A percentile compares a stretch with the other conserved stretches of the same genome.
Evolutionary conservation across 2,888 invertebrate genomes (phyloP).

Genomic region (Drosophila longiperda): DNA sequence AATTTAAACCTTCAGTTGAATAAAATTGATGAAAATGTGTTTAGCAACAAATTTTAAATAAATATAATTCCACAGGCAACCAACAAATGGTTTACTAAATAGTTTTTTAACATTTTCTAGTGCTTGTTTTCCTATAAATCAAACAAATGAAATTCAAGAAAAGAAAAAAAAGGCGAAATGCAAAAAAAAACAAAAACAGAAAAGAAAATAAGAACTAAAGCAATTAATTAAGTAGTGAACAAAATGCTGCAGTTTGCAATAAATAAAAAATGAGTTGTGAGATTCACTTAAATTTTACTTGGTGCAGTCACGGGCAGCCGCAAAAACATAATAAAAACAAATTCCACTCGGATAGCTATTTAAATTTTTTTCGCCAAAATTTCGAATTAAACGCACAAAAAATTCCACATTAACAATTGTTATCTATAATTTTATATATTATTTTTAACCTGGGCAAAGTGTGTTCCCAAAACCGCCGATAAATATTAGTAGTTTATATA

Average conservation of each 20-base stretch:
- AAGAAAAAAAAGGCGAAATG: conserved; percentile 15
- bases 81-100: conserved; percentile 49
- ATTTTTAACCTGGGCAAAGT: conserved; percentile 67
- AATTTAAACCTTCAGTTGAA: conserved; percentile 26
- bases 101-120: conserved; percentile 67
- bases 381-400: conserved; percentile 61
- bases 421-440: conserved; percentile 3
- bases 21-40: conserved; percentile 18
- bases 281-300: conserved; percentile 47
- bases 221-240: conserved; percentile 74
- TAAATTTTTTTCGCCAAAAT: conserved; percentile 13
- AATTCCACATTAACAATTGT: conserved; percentile 29
- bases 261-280: conserved; percentile 53
- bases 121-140: conserved; percentile 72
- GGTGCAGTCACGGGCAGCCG: conserved; percentile 36
- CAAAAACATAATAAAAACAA: conserved; percentile 14
- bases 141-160: conserved; percentile 38
- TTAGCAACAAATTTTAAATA: conserved; percentile 18
- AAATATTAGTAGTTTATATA: conserved; percentile 79
- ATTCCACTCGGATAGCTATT: conserved; percentile 20
- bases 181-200: neutral
- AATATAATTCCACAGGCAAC: conserved; percentile 28
- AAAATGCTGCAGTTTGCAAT: conserved; percentile 65
- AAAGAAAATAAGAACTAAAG: conserved; percentile 28
- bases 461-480: conserved; percentile 80